Base-by-base conservation (phyloP, 1,140 invertebrate genomes). In the Formica selysi region DNA sequence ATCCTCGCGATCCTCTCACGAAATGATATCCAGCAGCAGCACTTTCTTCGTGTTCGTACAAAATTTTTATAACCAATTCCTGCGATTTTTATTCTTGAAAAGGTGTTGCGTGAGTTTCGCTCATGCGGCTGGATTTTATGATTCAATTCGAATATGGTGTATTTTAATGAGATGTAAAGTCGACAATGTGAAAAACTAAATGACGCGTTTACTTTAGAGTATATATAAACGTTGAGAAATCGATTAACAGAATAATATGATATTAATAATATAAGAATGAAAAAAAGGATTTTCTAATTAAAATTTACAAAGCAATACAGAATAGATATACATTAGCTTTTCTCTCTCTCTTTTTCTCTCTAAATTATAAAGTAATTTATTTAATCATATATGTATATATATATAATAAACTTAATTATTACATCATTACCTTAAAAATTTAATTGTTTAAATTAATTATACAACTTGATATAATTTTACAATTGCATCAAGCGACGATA, bases 1-100 rank as follows among this genome's bases (percentile, higher is more conserved):
- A 86, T 89, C 80, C 76, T 89, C 67, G 74, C 61, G 29, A 4
- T 76, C 74, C 74, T 61, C 36, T 41, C 29, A 54, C 79, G 54
- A 73, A 44, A 44, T 22, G 38, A 81, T 61, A 61, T 73, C 38
- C 54, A 73, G 36, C 68, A 44, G 32, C 48, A 22, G 19, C 36
- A n/a, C 67, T 57, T 19, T 68, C 38, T 67, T 8, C 19, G 6
- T 2, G 8, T 13, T 5, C 7, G 48, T 32, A 7, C 65, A 32
- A 70, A 70, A 80, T 22, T 80, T 70, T 80, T 80, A 79, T n/a
- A 68, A 57, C 76, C 76, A 78, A 41, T 64, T 44, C 41, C 26
- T 32, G 19, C 16, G 7, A 48, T 32, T 65, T 64, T 76, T 48
- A 48, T 36, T 61, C n/a, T 1, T 19, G 38, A 65, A 38, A 44